These are phyloP conservation scores for Caiman crocodilus DNA, from an alignment of 2,797 vertebrate genomes.

Conservation along the genomic window DNA sequence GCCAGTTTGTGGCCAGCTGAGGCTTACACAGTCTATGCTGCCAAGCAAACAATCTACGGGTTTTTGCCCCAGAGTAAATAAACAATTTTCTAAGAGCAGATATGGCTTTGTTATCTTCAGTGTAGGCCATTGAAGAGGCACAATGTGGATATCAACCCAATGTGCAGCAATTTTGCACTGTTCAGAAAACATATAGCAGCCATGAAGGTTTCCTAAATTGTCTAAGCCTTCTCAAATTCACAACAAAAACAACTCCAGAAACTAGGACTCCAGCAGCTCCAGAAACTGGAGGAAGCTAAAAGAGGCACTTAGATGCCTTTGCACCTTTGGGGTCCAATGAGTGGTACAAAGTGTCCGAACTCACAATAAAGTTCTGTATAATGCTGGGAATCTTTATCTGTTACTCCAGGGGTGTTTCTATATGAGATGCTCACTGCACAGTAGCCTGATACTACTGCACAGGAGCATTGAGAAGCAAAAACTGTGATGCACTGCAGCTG, in stretches of 20 bases:
- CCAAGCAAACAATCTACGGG: background rate
- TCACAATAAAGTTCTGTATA: background rate
- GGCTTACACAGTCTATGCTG: background rate
- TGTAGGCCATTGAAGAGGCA: background rate
- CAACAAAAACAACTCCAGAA: background rate
- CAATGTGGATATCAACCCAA: background rate
- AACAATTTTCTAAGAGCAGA: background rate
- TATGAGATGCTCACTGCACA: too few species aligned
- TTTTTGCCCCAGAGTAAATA: background rate
- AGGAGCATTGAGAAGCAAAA: too few species aligned
- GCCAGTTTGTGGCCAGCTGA: background rate
- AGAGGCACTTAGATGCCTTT: background rate
- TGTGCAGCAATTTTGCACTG: background rate
- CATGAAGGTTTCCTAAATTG: background rate
- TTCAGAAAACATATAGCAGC: background rate
- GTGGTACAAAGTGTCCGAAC: background rate
- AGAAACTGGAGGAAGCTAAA: background rate
- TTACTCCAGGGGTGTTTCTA: too few species aligned
- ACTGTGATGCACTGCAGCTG: too few species aligned
- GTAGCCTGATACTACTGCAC: too few species aligned
- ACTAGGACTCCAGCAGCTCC: background rate
- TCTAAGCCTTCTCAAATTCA: background rate
- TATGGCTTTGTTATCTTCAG: background rate
- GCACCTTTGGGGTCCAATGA: background rate
- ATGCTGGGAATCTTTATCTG: background rate